These are phyloP conservation scores for Ichneumoninae sp. DNA, from an alignment of 2,888 invertebrate genomes.

Conservation along the genomic window DNA sequence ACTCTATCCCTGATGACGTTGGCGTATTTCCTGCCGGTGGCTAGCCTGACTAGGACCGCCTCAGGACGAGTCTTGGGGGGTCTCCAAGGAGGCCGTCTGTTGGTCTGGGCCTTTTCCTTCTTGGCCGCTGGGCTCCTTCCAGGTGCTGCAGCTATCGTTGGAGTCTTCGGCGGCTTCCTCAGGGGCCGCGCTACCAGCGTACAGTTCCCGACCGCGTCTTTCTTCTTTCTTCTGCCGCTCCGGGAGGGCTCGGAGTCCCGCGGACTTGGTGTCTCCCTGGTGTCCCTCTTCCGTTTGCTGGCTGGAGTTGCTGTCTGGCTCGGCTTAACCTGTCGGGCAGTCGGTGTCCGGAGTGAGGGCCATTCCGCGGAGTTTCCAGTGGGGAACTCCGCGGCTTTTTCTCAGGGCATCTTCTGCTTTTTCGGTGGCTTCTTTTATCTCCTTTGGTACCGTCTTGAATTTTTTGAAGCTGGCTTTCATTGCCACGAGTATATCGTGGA, in stretches of 20 bases:
- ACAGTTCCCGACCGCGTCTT: neutral
- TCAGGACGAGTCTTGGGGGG: conserved; percentile 5
- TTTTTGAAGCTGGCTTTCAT: conserved; percentile 20
- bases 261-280: neutral
- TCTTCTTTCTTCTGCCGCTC: neutral
- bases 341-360: neutral
- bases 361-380: conserved; percentile 2
- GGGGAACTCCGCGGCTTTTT: neutral
- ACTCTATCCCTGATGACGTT: conserved; percentile 5
- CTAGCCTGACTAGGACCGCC: neutral
- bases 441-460: conserved; percentile 22
- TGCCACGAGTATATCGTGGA: conserved; percentile 5
- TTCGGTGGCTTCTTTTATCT: conserved; percentile 18
- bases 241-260: neutral
- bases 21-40: conserved; percentile 1
- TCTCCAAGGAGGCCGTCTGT: neutral
- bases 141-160: neutral
- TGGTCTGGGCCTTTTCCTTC: neutral
- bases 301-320: neutral
- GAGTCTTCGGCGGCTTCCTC: neutral
- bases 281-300: conserved; percentile 12
- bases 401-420: conserved; percentile 11
- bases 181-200: neutral
- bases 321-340: neutral
- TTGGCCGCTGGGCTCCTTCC: neutral